These are phyloP conservation scores for Hozukius guyotensis DNA, from an alignment of 2,797 vertebrate species.

Conservation along the genomic window DNA sequence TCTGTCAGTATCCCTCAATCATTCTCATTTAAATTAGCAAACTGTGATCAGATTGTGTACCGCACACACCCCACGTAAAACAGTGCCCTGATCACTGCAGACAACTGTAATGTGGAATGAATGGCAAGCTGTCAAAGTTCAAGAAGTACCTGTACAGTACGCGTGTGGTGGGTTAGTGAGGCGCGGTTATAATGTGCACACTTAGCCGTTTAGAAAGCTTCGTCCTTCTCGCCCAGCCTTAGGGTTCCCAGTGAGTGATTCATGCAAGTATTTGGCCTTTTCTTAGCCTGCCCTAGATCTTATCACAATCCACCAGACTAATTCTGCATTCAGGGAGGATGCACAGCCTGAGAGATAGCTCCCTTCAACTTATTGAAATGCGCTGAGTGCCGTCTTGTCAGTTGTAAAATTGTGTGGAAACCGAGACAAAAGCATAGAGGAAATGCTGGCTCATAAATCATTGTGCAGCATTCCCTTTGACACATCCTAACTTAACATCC, in stretches of 20 bases:
- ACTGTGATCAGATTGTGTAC: constrained; percentile 53
- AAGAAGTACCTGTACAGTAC: constrained; percentile 35
- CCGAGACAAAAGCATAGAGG: constrained; percentile 74
- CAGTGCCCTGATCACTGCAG: not conserved
- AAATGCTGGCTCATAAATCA: constrained; percentile 81
- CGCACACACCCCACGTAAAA: constrained; percentile 9
- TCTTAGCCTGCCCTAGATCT: constrained; percentile 81
- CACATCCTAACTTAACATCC: constrained; percentile 74
- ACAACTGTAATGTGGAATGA: constrained; percentile 33
- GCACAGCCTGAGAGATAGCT: constrained; percentile 77
- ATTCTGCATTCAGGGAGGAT: constrained; percentile 81
- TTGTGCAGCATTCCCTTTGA: constrained; percentile 75
- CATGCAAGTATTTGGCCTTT: constrained; percentile 82
- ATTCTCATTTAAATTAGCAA: constrained; percentile 66
- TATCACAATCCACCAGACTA: constrained; percentile 82
- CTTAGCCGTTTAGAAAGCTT: constrained; percentile 66
- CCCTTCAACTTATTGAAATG: constrained; percentile 85
- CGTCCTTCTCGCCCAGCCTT: constrained; percentile 71
- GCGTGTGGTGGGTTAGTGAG: constrained; percentile 25
- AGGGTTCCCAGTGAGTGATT: constrained; percentile 78
- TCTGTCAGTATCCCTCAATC: constrained; percentile 62
- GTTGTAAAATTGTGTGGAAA: constrained; percentile 83
- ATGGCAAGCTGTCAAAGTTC: constrained; percentile 38
- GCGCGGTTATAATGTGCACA: constrained; percentile 49
- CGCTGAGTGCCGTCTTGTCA: constrained; percentile 79